Evolutionary conservation across 1,140 invertebrate species (phyloP), one percentile per base, ranked within the genome.

Genomic region (Himalopsyche phryganea): DNA sequence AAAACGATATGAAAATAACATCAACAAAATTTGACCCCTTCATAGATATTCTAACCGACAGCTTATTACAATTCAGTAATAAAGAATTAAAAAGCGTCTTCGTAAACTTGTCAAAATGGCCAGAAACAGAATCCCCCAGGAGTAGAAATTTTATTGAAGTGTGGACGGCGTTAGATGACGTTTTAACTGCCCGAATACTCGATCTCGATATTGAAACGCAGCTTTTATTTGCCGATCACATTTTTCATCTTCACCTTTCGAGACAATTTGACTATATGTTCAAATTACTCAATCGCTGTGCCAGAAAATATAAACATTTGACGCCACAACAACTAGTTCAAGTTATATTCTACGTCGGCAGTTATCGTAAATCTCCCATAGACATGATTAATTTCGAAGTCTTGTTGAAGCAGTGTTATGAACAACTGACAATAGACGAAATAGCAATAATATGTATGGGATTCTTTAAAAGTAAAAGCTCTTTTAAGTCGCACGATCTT

Each of bases 401-500:
- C 56, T 67, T 67, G 18, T 51, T 84, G 1, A 66, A 73, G 15
- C 61, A 73, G 7, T 67, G 68, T 50, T 49, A 81, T 3, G 48
- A 78, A 9, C 62, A 79, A 4, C 72, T 85, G 62, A 71, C 65
- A 1, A 51, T 79, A 0, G 69, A 80, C 50, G 84, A 87, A 67
- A 33, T 85, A 15, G 79, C 72, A 10, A 71, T 86, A 6, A 67
- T 83, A 49, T 71, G 77, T 11, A 76, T 85, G 70, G 81, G 79
- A 0, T 86, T 82, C 65, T 85, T 85, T 54, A 84, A 85, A 70
- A 81, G 76, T 1, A 70, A 83, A 58, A 80, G 70, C 0, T 71
- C 54, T n/a, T 76, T 86, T n/a, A 69, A 67, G 53, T 73, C 76
- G 66, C 19, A 61, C 0, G 35, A 65, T 0, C 64, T 85, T 13